phyloP scores from a whole-genome alignment of 2,888 invertebrate species.

The Mechanitis messenoides region DNA sequence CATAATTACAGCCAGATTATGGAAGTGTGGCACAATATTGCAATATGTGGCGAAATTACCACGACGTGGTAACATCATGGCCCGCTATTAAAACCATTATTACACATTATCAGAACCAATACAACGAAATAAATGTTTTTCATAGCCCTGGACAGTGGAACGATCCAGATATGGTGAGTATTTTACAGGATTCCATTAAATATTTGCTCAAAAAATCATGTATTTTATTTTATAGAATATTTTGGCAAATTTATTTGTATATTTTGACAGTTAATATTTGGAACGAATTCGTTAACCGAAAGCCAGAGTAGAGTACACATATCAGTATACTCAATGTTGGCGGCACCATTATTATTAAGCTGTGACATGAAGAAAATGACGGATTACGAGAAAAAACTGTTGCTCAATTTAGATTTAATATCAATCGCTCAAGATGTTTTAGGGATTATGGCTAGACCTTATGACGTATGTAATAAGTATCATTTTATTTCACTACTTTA shows the following conservation, averaged over 20 bases:
- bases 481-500: not conserved
- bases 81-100: slow-evolving; percentile 68
- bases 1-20: slow-evolving; percentile 73
- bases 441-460: slow-evolving; percentile 76
- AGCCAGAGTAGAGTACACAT: slow-evolving; percentile 79
- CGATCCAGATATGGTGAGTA: slow-evolving; percentile 82
- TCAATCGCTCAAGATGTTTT: slow-evolving; percentile 80
- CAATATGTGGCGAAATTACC: slow-evolving; percentile 82
- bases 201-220: too few relatives aligned
- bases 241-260: not conserved
- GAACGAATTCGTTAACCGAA: slow-evolving; percentile 68
- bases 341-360: slow-evolving; percentile 81
- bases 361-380: slow-evolving; percentile 71
- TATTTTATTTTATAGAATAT: too few relatives aligned
- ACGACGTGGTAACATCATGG: slow-evolving; percentile 79
- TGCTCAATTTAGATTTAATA: slow-evolving; percentile 78
- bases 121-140: slow-evolving; percentile 64
- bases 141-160: slow-evolving; percentile 84
- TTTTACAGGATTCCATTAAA: not conserved
- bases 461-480: slow-evolving; percentile 39
- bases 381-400: slow-evolving; percentile 67
- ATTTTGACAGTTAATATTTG: slow-evolving; percentile 65
- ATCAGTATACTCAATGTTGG: slow-evolving; percentile 79
- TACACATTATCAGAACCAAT: slow-evolving; percentile 65
- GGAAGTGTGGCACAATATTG: slow-evolving; percentile 68